These are phyloP conservation scores for Antechinus stuartii DNA, from an alignment of 2,113 vertebrate species.

Conservation along the genomic window DNA sequence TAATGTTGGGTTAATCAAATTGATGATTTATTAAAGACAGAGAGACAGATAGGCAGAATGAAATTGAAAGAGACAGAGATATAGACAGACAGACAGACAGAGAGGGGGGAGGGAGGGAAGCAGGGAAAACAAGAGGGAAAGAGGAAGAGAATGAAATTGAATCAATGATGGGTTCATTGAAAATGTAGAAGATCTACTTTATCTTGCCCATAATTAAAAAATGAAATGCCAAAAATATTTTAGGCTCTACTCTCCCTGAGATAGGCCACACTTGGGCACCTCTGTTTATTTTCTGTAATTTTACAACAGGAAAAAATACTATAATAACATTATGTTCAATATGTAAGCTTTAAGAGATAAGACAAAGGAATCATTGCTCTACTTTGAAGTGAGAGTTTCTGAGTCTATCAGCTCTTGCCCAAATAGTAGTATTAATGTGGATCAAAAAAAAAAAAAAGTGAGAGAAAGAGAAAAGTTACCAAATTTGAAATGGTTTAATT, in stretches of 20 bases:
- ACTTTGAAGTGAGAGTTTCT: neutral
- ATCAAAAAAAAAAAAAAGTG: neutral
- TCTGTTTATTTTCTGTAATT: neutral
- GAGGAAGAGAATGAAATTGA: constrained; percentile 68
- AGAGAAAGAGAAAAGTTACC: neutral
- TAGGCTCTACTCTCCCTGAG: constrained; percentile 23
- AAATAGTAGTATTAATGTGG: neutral
- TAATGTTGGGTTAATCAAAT: constrained; percentile 77
- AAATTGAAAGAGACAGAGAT: too few species aligned
- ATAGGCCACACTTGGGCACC: neutral
- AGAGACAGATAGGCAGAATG: too few species aligned
- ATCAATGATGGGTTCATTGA: constrained; percentile 63
- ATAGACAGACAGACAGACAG: too few species aligned
- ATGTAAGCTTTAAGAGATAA: neutral
- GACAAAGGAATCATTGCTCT: neutral
- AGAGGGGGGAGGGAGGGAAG: too few species aligned
- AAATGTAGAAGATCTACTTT: constrained; percentile 30
- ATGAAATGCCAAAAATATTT: constrained; percentile 37
- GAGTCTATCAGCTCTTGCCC: neutral
- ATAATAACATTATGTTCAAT: neutral
- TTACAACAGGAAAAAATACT: neutral
- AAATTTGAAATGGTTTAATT: neutral
- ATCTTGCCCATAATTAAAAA: constrained; percentile 12
- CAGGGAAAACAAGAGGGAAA: constrained; percentile 25
- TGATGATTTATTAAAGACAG: constrained; percentile 51